Conservation (phyloP, 2,797 vertebrate genomes). For the Odontamblyopus lacepedii region DNA sequence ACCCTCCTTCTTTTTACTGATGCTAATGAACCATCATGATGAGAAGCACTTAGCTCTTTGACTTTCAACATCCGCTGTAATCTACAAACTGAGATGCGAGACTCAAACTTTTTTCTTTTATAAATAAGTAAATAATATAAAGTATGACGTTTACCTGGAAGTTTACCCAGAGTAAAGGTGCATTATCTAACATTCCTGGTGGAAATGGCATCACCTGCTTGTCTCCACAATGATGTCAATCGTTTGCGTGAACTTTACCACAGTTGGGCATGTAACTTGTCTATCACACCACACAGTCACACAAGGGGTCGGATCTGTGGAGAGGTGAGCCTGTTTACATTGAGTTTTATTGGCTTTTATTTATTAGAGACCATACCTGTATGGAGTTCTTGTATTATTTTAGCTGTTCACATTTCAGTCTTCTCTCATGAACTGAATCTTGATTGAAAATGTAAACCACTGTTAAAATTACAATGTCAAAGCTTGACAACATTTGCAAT, state of each 20-base stretch:
- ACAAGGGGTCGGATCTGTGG: not conserved
- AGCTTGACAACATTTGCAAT: no score
- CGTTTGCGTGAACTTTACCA: not conserved
- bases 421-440: not conserved
- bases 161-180: not conserved
- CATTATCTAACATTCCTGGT: no score
- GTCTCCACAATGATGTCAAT: not conserved
- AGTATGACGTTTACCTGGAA: not conserved
- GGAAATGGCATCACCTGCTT: not conserved
- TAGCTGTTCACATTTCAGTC: not conserved
- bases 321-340: not conserved
- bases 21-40: not conserved
- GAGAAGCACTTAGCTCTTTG: slow-evolving; percentile 1
- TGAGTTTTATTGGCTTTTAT: not conserved
- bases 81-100: slow-evolving; percentile 4
- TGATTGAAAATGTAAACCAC: no score
- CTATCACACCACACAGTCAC: not conserved
- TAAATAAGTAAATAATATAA: no score
- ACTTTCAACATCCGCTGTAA: not conserved
- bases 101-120: no score
- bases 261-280: no score
- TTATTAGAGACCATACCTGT: no score
- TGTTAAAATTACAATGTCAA: no score
- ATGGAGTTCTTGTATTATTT: no score
- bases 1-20: not conserved